phyloP scores from a whole-genome alignment of 2,888 invertebrate genomes.

The Synergus gifuensis region DNA sequence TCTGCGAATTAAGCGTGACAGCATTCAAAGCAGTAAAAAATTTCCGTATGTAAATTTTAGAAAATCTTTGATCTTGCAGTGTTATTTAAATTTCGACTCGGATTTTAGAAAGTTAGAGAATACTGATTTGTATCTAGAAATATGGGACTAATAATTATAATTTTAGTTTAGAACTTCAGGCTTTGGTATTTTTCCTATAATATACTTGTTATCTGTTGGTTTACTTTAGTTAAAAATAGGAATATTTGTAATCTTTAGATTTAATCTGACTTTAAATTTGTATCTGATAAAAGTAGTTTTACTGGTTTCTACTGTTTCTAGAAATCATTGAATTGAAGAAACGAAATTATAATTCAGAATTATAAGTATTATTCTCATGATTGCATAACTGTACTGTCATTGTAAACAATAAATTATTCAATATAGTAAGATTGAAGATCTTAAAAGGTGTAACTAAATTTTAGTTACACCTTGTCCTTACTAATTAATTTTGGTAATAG shows the following conservation, averaged over 20 bases:
- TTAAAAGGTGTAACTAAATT: too few species aligned
- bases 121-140: background rate
- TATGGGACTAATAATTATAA: slow-evolving; percentile 2
- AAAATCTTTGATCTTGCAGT: background rate
- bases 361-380: background rate
- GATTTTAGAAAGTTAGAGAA: slow-evolving; percentile 7
- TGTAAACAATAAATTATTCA: too few species aligned
- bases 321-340: background rate
- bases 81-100: background rate
- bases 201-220: background rate
- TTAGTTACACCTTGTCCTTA: too few species aligned
- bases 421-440: too few species aligned
- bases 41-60: background rate
- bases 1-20: background rate
- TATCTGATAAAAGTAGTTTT: background rate
- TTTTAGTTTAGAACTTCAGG: background rate
- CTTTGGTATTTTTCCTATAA: background rate
- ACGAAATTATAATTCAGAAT: background rate
- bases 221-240: background rate
- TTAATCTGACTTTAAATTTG: background rate
- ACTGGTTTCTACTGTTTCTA: background rate
- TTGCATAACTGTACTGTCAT: background rate
- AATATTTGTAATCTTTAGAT: background rate
- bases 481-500: too few species aligned
- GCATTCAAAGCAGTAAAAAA: background rate